Base-by-base conservation (phyloP, 2,888 invertebrate species). In the Smittia aterrima region DNA sequence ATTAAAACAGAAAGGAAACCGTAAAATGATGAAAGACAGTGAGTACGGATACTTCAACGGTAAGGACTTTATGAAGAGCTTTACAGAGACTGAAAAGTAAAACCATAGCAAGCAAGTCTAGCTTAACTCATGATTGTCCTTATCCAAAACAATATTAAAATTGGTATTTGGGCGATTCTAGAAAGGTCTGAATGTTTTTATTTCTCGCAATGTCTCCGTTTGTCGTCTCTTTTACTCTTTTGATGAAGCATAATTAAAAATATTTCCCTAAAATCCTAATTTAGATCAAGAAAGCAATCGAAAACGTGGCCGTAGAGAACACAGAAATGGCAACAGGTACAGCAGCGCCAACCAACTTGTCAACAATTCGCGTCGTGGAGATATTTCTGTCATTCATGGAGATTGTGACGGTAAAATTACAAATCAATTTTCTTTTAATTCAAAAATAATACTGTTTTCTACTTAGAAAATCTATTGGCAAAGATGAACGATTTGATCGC, bases 371-470 rank as follows among this genome's bases (percentile, higher is more conserved):
- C 79, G 84, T 77, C 82, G 89, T 78, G 90, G 90, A 75, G 91
- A 91, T 80, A 90, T 90, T 78, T 88, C 87, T 27, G 84, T 88
- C 75, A 82, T 87, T 66, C 85, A 86, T 76, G 86, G 85, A 73
- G 83, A 88, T 78, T 88, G 88, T 77, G 85, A 85, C 82, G 84
- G 86, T 86, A 81, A 77, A 16, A 64, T 25, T 25, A n/a, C n/a
- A 41, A 54, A 67, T 32, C 70, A 32, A 67, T n/a, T 67, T 38
- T 40, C n/a, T 20, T 67, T 11, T 47, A 7, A 13, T 47, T n/a
- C n/a, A n/a, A n/a, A n/a, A n/a, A n/a, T n/a, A n/a, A n/a, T n/a
- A n/a, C n/a, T n/a, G n/a, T n/a, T n/a, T n/a, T 47, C 9, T 11
- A 20, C 9, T 20, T 22, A 70, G 40, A 54, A n/a, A 74, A 38